These are phyloP conservation scores for Drosophila neonasuta DNA, from an alignment of 2,888 invertebrate species.

Conservation along the genomic window DNA sequence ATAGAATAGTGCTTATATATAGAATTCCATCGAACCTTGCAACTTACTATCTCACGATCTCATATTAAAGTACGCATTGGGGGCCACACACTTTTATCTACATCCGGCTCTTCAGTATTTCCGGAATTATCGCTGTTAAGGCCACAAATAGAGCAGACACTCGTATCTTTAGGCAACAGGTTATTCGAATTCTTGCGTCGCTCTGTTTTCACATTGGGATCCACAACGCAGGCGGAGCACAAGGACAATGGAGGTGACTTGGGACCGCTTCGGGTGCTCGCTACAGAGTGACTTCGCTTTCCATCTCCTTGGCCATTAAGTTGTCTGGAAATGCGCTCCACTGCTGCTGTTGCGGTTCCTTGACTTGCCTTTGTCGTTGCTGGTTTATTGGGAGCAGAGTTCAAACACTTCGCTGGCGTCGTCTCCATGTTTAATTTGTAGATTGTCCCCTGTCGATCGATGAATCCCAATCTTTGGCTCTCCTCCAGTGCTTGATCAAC, in stretches of 20 bases:
- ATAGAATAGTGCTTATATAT: too few species aligned
- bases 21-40: too few species aligned
- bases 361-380: not conserved
- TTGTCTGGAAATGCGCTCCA: not conserved
- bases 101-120: slow-evolving; percentile 8
- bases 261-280: not conserved
- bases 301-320: slow-evolving; percentile 32
- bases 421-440: slow-evolving; percentile 22
- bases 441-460: slow-evolving; percentile 18
- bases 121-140: slow-evolving; percentile 17
- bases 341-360: too few species aligned
- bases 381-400: not conserved
- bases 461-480: slow-evolving; percentile 33
- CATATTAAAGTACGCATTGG: not conserved
- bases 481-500: slow-evolving; percentile 39
- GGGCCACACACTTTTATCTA: not conserved
- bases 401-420: not conserved
- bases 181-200: slow-evolving; percentile 3
- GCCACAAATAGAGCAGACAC: slow-evolving; percentile 31
- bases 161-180: not conserved
- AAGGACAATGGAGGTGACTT: slow-evolving; percentile 7
- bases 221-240: slow-evolving; percentile 14
- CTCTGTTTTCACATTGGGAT: not conserved
- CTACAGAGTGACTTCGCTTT: slow-evolving; percentile 12
- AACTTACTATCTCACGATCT: not conserved